Percentiles rank a stretch among this genome's conserved stretches.
Conservation (phyloP, 1,140 invertebrate genomes). For the Marisa cornuarietis region DNA sequence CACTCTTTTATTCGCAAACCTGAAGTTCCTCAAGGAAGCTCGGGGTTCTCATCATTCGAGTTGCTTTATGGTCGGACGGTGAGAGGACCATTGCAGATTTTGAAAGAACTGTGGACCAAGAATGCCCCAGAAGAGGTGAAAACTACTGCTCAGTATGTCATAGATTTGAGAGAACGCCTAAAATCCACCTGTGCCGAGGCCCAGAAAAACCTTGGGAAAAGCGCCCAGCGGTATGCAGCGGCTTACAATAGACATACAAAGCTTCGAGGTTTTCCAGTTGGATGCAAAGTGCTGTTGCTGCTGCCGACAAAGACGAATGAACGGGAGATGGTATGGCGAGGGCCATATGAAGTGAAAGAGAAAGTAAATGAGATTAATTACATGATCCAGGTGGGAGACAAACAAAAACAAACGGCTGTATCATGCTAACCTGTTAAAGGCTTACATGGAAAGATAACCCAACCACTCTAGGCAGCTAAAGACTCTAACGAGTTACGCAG, state of each 20-base stretch:
- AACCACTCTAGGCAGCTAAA: no score
- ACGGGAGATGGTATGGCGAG: slow-evolving; percentile 23
- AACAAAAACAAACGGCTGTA: no score
- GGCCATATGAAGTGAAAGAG: slow-evolving; percentile 9
- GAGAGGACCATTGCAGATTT: slow-evolving; percentile 43
- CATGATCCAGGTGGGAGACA: slow-evolving; percentile 18
- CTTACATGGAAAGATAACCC: no score
- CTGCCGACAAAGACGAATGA: slow-evolving; percentile 15
- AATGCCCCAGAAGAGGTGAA: slow-evolving; percentile 28
- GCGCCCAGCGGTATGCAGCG: neutral
- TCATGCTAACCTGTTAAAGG: no score
- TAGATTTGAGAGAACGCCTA: slow-evolving; percentile 19
- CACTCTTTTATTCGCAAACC: neutral
- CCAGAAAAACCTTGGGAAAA: neutral
- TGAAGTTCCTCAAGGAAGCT: slow-evolving; percentile 26
- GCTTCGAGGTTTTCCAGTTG: neutral
- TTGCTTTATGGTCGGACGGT: slow-evolving; percentile 50
- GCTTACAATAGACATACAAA: slow-evolving; percentile 17
- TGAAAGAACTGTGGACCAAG: slow-evolving; percentile 49
- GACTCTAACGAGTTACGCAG: no score
- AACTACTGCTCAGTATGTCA: slow-evolving; percentile 25
- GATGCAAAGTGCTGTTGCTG: slow-evolving; percentile 23
- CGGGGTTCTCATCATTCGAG: slow-evolving; percentile 50
- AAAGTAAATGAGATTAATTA: slow-evolving; percentile 20
- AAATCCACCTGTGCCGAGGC: slow-evolving; percentile 28